Conservation (phyloP, 2,113 vertebrate species). For the Phaethornis superciliosus region DNA sequence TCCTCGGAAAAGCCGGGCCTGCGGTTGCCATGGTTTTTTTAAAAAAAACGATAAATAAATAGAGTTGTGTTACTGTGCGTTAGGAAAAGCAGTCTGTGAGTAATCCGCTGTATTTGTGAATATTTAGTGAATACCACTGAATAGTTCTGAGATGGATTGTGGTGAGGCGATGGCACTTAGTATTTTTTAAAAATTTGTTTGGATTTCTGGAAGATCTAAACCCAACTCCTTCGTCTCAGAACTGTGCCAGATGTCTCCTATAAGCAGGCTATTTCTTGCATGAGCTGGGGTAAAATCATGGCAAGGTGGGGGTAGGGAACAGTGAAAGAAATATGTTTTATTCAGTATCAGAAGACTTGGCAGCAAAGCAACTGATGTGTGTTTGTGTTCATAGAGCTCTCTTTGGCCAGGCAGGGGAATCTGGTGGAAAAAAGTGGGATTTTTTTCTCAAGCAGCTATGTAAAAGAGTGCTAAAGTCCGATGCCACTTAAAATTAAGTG, state of each 20-base stretch:
- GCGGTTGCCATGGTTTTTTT: neutral
- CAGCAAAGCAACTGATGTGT: neutral
- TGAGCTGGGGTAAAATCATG: neutral
- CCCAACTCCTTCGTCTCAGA: rapidly evolving
- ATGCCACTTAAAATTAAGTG: neutral
- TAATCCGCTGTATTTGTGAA: neutral
- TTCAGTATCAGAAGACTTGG: neutral
- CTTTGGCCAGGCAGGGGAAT: neutral
- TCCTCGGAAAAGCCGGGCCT: neutral
- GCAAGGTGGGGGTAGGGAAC: no score
- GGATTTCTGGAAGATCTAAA: neutral
- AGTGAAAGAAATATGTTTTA: neutral
- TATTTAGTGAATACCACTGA: neutral
- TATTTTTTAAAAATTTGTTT: neutral
- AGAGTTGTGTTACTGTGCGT: neutral
- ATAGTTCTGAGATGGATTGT: neutral
- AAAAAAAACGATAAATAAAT: neutral
- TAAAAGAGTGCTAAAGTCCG: neutral
- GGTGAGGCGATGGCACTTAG: neutral
- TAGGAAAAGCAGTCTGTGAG: neutral
- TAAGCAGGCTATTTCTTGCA: neutral
- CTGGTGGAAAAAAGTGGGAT: neutral
- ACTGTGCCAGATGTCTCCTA: neutral
- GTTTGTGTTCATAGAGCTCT: neutral
- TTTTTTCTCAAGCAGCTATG: neutral